phyloP scores from a whole-genome alignment of 2,888 invertebrate species.

The Leptopterna dolabrata region DNA sequence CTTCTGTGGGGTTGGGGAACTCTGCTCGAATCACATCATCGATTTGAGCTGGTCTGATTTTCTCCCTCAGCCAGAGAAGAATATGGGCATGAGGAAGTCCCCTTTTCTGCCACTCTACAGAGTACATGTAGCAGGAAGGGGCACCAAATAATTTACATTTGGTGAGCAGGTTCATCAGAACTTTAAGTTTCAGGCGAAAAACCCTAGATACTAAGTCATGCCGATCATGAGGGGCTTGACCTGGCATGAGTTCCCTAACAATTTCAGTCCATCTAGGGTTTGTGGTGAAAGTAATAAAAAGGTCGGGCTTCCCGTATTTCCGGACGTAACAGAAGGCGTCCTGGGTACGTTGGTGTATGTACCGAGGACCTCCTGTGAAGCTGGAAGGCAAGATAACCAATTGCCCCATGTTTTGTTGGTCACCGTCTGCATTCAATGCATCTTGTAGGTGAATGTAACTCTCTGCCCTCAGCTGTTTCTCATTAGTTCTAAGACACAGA shows the following conservation, averaged over 20 bases:
- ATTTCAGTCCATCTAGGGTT: slow-evolving; percentile 64
- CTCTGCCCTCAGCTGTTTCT: slow-evolving; percentile 14
- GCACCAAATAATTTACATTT: too few species aligned
- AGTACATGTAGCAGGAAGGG: too few species aligned
- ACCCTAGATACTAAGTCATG: not conserved
- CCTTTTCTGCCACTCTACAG: slow-evolving; percentile 41
- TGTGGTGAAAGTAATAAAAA: slow-evolving; percentile 64
- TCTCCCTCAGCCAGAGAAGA: slow-evolving; percentile 8
- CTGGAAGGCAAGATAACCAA: not conserved
- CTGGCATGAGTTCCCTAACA: slow-evolving; percentile 55
- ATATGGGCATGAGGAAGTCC: slow-evolving; percentile 50
- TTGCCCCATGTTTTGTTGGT: not conserved
- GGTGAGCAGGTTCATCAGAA: too few species aligned
- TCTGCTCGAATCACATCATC: not conserved
- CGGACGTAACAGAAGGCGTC: slow-evolving; percentile 57
- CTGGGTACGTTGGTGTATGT: not conserved
- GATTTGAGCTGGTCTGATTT: not conserved
- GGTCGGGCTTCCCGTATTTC: slow-evolving; percentile 62
- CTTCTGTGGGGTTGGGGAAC: slow-evolving; percentile 6
- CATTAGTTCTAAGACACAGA: not conserved
- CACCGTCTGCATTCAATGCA: not conserved
- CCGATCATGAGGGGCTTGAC: slow-evolving; percentile 46
- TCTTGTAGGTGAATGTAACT: not conserved
- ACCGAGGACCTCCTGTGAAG: slow-evolving; percentile 20
- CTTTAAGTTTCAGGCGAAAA: too few species aligned